Evolutionary conservation across 53 echinoderm and acorn worm species (phyloP).

Genomic region (Astropecten irregularis): DNA sequence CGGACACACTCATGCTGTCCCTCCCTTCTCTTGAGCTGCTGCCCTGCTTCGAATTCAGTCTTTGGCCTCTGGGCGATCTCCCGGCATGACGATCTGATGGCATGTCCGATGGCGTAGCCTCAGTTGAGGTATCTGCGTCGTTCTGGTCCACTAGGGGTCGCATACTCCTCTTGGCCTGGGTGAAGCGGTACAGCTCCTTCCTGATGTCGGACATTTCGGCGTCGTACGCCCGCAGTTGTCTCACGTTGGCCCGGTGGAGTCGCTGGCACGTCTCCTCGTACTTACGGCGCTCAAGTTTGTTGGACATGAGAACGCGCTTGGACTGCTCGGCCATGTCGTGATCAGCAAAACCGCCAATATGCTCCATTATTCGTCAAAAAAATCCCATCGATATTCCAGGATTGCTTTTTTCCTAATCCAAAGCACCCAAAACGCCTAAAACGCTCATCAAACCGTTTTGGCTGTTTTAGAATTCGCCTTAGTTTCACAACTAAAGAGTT

Average conservation of each 20-base stretch:
- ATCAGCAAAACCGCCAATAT: not conserved
- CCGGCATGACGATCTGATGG: not conserved
- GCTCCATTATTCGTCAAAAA: not conserved
- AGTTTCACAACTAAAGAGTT: too few relatives aligned
- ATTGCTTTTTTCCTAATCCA: too few relatives aligned
- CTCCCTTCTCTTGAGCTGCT: too few relatives aligned
- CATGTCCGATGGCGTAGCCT: not conserved
- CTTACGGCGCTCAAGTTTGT: slow-evolving; percentile 20
- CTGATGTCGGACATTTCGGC: slow-evolving; percentile 22
- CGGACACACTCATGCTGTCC: too few relatives aligned
- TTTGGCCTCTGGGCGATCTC: too few relatives aligned
- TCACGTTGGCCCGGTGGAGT: slow-evolving; percentile 12
- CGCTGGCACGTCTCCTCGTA: slow-evolving; percentile 27
- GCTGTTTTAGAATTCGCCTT: too few relatives aligned
- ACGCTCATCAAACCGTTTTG: too few relatives aligned
- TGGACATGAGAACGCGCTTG: slow-evolving; percentile 19
- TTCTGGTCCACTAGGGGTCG: not conserved
- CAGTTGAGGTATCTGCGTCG: too few relatives aligned
- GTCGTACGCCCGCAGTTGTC: slow-evolving; percentile 1
- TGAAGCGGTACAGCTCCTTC: slow-evolving; percentile 27
- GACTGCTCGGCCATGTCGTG: slow-evolving; percentile 22
- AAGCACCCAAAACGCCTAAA: too few relatives aligned
- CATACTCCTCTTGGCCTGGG: slow-evolving; percentile 19
- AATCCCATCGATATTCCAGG: too few relatives aligned
- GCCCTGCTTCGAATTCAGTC: too few relatives aligned